These are phyloP conservation scores for Lerema accius DNA, from an alignment of 1,140 invertebrate species.

Conservation along the genomic window DNA sequence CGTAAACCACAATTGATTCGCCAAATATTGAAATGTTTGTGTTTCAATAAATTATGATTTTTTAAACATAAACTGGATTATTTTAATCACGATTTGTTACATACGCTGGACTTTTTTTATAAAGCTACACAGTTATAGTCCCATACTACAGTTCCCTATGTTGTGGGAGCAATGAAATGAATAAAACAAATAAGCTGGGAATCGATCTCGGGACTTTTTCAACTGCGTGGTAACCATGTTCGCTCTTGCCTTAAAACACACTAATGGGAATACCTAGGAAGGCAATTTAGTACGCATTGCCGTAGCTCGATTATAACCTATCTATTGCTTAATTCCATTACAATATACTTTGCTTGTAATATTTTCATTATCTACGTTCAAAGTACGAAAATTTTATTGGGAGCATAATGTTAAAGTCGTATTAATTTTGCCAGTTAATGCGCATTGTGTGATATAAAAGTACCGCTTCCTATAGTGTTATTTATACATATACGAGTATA, in stretches of 20 bases:
- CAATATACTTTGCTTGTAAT: background rate
- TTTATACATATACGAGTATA: background rate
- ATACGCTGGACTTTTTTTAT: no score
- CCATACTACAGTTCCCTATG: no score
- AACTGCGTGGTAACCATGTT: no score
- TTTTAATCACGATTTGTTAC: no score
- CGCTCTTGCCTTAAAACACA: no score
- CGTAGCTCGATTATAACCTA: no score
- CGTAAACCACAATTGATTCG: slow-evolving; percentile 12
- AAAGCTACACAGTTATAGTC: no score
- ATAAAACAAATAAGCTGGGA: no score
- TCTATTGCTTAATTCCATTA: background rate
- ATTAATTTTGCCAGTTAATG: background rate
- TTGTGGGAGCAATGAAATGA: no score
- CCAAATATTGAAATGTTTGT: slow-evolving; percentile 22
- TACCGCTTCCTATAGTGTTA: background rate
- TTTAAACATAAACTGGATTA: background rate
- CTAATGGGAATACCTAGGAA: no score
- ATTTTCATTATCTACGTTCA: background rate
- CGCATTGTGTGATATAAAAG: background rate
- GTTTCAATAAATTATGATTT: slow-evolving; percentile 23
- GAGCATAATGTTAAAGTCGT: background rate
- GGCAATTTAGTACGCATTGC: no score
- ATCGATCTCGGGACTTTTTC: no score
- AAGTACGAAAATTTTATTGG: background rate